Evolutionary conservation across 2,888 invertebrate species (phyloP).

Genomic region (Ecdyonurus torrentis): DNA sequence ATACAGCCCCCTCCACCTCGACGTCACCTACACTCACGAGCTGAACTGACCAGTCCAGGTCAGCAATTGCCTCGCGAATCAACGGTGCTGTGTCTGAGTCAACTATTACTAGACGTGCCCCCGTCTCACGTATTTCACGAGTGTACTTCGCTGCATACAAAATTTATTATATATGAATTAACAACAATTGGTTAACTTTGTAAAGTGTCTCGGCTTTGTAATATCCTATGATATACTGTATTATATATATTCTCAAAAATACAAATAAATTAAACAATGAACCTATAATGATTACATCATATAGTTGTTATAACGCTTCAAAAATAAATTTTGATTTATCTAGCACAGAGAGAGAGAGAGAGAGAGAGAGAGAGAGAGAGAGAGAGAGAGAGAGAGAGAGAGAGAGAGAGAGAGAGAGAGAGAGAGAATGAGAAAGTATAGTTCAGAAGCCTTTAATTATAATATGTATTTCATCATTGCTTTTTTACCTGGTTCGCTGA

Average conservation of each 20-base stretch:
- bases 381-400: no score
- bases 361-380: no score
- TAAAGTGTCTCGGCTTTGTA: neutral
- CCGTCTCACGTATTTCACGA: neutral
- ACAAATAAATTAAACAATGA: neutral
- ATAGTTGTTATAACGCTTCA: neutral
- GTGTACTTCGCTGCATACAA: neutral
- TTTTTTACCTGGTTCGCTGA: slow-evolving; percentile 1
- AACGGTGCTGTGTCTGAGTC: neutral
- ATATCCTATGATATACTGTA: neutral
- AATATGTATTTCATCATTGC: neutral
- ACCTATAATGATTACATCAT: neutral
- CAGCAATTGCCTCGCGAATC: neutral
- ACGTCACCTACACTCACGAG: neutral
- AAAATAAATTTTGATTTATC: neutral
- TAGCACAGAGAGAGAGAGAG: no score
- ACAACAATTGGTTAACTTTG: neutral
- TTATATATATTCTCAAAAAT: neutral
- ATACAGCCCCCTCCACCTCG: neutral
- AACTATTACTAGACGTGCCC: neutral
- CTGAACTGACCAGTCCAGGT: neutral
- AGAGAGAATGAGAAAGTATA: no score
- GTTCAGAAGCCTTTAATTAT: no score
- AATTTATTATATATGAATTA: neutral
- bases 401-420: no score